These are phyloP conservation scores for Helarctos malayanus DNA, from an alignment of 2,797 vertebrate species.

Conservation along the genomic window DNA sequence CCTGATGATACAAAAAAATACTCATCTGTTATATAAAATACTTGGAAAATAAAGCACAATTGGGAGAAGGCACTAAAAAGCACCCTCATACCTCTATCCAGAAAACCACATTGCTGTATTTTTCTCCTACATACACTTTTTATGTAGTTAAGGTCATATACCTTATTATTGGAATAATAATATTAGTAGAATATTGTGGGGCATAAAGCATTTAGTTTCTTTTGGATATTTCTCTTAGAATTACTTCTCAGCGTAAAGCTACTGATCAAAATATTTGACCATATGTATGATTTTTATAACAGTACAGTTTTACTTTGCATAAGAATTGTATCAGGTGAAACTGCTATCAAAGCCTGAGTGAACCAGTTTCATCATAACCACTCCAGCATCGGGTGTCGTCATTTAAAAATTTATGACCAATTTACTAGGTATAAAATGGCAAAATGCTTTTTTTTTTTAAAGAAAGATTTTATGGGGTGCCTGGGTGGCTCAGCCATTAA, in stretches of 20 bases:
- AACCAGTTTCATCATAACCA: constrained; percentile 31
- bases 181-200: neutral
- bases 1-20: neutral
- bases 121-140: neutral
- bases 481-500: too few species aligned
- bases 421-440: constrained; percentile 35
- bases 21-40: neutral
- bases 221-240: constrained; percentile 34
- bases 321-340: neutral
- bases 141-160: constrained; percentile 26
- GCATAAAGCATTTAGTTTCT: constrained; percentile 49
- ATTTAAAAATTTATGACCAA: neutral
- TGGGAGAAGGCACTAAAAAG: constrained; percentile 12
- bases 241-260: constrained; percentile 41
- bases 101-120: neutral
- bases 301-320: constrained; percentile 21
- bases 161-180: neutral
- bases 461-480: too few species aligned
- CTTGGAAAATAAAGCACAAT: constrained; percentile 27
- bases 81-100: neutral
- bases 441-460: constrained; percentile 26
- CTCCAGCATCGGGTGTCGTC: neutral
- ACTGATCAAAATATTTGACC: constrained; percentile 47
- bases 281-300: constrained; percentile 29
- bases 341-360: neutral